Evolutionary conservation across 2,888 invertebrate genomes (phyloP).

Genomic region (Schizaphis graminum): DNA sequence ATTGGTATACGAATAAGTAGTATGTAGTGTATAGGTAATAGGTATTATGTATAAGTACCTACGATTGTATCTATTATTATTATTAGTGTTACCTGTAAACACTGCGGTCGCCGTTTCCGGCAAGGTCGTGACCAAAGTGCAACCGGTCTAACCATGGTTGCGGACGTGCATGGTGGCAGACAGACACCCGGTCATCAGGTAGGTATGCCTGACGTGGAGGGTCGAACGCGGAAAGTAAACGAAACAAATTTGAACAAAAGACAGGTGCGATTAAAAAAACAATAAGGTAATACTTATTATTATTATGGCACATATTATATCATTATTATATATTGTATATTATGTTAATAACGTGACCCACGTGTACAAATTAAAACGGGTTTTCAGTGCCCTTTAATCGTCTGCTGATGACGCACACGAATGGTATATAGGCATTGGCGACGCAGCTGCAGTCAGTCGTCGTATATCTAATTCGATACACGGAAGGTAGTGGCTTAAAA

Average conservation of each 20-base stretch:
- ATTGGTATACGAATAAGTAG: neutral
- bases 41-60: neutral
- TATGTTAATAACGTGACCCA: neutral
- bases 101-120: neutral
- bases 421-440: neutral
- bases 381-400: neutral
- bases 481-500: slow-evolving; percentile 15
- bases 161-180: neutral
- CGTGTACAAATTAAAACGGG: slow-evolving; percentile 6
- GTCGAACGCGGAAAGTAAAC: neutral
- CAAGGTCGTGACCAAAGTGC: neutral
- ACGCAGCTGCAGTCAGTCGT: neutral
- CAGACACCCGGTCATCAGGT: neutral
- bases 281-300: neutral
- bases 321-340: neutral
- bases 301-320: neutral
- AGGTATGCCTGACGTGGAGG: neutral
- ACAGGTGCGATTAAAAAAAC: neutral
- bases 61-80: neutral
- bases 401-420: neutral
- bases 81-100: neutral
- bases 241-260: neutral
- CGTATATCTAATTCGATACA: neutral
- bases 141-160: neutral
- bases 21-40: neutral